Percentiles rank a stretch among this genome's conserved stretches.
phyloP scores from a whole-genome alignment of 2,888 invertebrate genomes.

The Scotopteryx bipunctaria region DNA sequence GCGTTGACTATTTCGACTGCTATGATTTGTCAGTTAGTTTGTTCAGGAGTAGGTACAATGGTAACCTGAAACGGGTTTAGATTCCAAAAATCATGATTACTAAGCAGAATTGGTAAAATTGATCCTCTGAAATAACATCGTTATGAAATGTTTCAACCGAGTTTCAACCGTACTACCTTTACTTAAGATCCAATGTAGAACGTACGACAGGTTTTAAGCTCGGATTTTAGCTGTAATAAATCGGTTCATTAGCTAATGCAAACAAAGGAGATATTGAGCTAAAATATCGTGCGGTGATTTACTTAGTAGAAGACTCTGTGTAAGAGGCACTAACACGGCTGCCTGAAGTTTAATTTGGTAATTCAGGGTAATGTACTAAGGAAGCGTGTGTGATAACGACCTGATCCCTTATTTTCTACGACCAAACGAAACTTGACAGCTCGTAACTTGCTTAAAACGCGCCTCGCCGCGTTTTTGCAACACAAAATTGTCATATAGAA shows the following conservation, averaged over 20 bases:
- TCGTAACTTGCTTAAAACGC: no score
- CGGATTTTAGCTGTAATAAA: slow-evolving; percentile 13
- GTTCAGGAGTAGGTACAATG: no score
- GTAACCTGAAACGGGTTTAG: no score
- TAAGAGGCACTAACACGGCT: neutral
- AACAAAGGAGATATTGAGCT: slow-evolving; percentile 19
- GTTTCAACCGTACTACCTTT: neutral
- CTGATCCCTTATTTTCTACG: no score
- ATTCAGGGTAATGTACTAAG: neutral
- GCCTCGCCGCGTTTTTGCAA: no score
- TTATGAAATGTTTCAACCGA: neutral
- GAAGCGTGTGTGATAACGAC: neutral
- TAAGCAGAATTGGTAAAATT: neutral
- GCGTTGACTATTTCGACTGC: no score
- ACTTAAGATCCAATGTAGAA: slow-evolving; percentile 1
- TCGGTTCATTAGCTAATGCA: slow-evolving; percentile 17
- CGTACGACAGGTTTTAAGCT: slow-evolving; percentile 2
- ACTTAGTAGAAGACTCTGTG: slow-evolving; percentile 3
- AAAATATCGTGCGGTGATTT: slow-evolving; percentile 6
- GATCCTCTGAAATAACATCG: neutral
- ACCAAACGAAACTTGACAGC: no score
- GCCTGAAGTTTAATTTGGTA: neutral
- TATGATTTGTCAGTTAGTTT: no score
- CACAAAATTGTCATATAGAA: no score
- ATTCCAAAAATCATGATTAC: no score